Percentiles rank a stretch among this genome's conserved stretches.
phyloP scores from a whole-genome alignment of 2,888 invertebrate genomes.

The Tiphia femorata region DNA sequence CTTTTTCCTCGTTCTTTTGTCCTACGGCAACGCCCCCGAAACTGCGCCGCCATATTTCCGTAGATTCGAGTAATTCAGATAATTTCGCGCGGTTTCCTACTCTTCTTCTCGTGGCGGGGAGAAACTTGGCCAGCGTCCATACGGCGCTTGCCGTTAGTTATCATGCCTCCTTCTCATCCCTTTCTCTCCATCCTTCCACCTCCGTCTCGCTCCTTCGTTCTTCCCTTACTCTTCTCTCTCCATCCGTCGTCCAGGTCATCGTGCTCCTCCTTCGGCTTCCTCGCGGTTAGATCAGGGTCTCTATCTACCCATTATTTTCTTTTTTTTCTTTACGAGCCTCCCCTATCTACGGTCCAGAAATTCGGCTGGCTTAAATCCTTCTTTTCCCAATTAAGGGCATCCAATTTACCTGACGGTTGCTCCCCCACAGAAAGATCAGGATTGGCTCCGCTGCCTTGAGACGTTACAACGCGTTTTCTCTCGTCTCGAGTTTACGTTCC shows the following conservation, averaged over 20 bases:
- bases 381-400: no score
- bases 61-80: slow-evolving; percentile 45
- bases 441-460: no score
- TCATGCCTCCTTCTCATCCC: slow-evolving; percentile 42
- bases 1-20: neutral
- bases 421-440: no score
- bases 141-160: slow-evolving; percentile 61
- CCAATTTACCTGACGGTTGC: no score
- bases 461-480: no score
- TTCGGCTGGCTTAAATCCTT: neutral
- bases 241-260: no score
- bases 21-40: neutral
- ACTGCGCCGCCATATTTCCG: slow-evolving; percentile 35
- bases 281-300: neutral
- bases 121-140: slow-evolving; percentile 57
- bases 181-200: slow-evolving; percentile 10
- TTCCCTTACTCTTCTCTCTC: neutral
- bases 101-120: slow-evolving; percentile 27
- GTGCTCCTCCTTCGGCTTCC: neutral
- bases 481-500: no score
- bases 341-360: neutral
- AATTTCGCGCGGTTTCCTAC: slow-evolving; percentile 50
- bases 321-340: no score
- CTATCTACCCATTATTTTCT: neutral
- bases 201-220: neutral